A percentile compares a stretch with the other conserved stretches of the same genome.
These are phyloP conservation scores for Madoqua kirkii DNA, from an alignment of 2,113 vertebrate genomes.

Conservation along the genomic window DNA sequence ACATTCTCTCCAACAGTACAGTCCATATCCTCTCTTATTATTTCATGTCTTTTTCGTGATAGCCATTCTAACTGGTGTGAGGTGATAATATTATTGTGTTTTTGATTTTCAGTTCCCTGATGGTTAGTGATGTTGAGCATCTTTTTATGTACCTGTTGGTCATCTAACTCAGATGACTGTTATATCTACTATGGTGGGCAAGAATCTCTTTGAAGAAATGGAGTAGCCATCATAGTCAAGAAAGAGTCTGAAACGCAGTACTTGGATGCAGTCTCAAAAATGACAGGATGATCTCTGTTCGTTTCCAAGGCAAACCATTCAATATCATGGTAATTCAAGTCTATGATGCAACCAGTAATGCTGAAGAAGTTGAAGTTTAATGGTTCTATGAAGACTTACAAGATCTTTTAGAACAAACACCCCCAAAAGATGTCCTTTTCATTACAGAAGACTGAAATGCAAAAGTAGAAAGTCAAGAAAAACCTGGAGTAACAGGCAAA, in stretches of 20 bases:
- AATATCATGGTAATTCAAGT: background rate
- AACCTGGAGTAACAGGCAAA: background rate
- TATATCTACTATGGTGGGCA: background rate
- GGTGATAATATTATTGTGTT: no score
- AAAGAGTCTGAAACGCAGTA: background rate
- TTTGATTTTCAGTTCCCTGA: background rate
- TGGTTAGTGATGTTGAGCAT: background rate
- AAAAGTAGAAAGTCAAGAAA: background rate
- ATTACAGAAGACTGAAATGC: background rate
- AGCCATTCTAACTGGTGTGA: background rate
- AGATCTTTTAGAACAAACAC: background rate
- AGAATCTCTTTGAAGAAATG: background rate
- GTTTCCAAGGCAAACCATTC: background rate
- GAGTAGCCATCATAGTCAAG: background rate
- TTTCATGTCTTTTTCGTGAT: background rate
- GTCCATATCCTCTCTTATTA: background rate
- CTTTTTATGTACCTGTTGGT: background rate
- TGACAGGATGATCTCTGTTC: background rate
- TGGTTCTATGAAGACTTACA: background rate
- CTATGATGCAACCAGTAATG: fast-evolving
- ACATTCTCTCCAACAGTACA: background rate
- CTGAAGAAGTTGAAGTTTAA: background rate
- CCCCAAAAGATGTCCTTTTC: background rate
- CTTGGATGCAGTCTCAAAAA: background rate
- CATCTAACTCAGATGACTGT: background rate